Evolutionary conservation across 2,797 vertebrate genomes (phyloP), one percentile per base, ranked within the genome.

Genomic region (Tiaroga cobitis): DNA sequence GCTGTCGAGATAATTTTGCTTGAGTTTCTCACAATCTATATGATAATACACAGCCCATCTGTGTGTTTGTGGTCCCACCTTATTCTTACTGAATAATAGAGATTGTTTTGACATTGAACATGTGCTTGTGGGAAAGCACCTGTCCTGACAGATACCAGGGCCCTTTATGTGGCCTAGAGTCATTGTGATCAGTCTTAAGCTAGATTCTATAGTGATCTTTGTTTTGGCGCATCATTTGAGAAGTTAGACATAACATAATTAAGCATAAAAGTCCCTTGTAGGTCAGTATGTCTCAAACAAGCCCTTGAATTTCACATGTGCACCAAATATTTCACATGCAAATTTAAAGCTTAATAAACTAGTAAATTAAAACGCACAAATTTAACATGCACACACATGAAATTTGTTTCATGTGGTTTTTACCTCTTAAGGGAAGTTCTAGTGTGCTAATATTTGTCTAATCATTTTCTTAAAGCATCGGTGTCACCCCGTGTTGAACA

Each of bases 401-500:
- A 29, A 49, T 73, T 7, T 16, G 13, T 29, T 63, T 16, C 13
- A 26, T 43, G 39, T 24, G 3, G 0, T 6, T 10, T 78, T 26
- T 39, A 5, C 34, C 24, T 16, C 29, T 13, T 13, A 61, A 61
- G 4, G 5, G 68, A 63, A 26, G 9, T 85, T n/a, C 74, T 49
- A 21, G 13, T 41, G 15, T 73, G 7, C 13, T n/a, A 51, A 59
- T 54, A 49, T 79, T 8, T 87, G 76, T 83, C 41, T 87, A 79
- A 21, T 61, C 41, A 2, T 77, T 16, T 43, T 13, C 32, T 7
- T 70, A 1, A 93, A 99, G 98, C 94, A 0, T 92, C 96, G 0
- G 96, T 99, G 86, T 90, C 96, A 56, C 96, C 97, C 51, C 97
- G 96, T 90, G 96, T 97, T 0, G 98, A 99, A 89, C 88, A 98